Evolutionary conservation across 2,797 vertebrate genomes (phyloP).

Genomic region (Sebastiscus tertius): DNA sequence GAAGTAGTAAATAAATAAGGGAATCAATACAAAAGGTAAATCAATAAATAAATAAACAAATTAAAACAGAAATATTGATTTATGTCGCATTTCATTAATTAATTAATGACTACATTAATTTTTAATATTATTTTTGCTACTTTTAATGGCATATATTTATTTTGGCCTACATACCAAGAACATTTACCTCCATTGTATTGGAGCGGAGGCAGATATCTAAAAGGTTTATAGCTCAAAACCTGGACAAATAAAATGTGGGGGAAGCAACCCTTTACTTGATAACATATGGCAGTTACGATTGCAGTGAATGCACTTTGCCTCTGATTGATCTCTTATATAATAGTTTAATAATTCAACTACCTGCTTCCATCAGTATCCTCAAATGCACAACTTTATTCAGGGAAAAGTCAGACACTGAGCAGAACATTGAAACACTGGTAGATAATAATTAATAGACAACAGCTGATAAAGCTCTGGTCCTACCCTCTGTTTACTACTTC

Average conservation of each 20-base stretch:
- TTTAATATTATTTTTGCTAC: no score
- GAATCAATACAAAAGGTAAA: no score
- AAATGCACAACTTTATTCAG: not conserved
- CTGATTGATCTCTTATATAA: constrained; percentile 14
- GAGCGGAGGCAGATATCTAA: not conserved
- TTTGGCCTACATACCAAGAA: not conserved
- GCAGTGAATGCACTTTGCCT: not conserved
- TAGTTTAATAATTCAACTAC: constrained; percentile 29
- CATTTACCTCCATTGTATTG: not conserved
- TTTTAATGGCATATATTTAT: no score
- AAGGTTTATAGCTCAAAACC: not conserved
- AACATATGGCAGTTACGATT: not conserved
- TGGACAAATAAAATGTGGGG: not conserved
- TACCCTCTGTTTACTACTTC: not conserved
- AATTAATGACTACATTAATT: no score
- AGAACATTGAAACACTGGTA: not conserved
- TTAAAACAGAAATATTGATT: no score
- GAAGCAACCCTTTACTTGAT: not conserved
- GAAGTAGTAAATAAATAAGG: no score
- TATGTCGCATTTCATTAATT: no score
- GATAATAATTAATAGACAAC: constrained; percentile 1
- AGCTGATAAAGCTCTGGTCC: constrained; percentile 3
- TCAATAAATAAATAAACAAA: no score
- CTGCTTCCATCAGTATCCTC: not conserved
- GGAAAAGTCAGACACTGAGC: not conserved